Conservation (phyloP, 2,797 vertebrate genomes). For the Pseudochirops cupreus region DNA sequence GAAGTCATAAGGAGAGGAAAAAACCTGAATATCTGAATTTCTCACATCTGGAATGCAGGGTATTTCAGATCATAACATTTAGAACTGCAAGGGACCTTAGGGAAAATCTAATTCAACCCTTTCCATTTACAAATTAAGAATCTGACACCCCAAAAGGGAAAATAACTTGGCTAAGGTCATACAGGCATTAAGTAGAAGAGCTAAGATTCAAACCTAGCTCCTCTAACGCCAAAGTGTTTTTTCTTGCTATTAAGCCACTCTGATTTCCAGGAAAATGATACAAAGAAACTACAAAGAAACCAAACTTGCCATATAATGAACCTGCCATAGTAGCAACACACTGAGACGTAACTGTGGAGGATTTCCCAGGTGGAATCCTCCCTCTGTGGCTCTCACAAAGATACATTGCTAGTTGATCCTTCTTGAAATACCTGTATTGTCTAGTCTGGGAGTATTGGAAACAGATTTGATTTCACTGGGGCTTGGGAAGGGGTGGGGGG, state of each 20-base stretch:
- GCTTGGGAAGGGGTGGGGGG: not conserved
- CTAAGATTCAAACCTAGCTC: not conserved
- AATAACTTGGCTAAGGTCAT: not conserved
- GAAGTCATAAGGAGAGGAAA: not conserved
- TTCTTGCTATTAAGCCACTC: not conserved
- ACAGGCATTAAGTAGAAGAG: not conserved
- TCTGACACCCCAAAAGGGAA: not conserved
- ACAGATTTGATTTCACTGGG: conserved; percentile 6
- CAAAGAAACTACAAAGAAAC: not conserved
- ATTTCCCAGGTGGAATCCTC: not conserved
- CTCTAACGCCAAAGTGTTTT: not conserved
- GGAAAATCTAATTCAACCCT: not conserved
- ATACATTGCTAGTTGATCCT: not conserved
- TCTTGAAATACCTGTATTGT: not conserved
- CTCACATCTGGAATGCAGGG: not conserved
- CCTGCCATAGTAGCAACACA: not conserved
- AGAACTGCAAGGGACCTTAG: not conserved
- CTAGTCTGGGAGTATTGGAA: not conserved
- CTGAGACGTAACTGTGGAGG: not conserved
- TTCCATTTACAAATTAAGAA: not conserved
- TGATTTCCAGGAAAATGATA: not conserved
- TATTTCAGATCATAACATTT: not conserved
- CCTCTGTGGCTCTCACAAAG: not conserved
- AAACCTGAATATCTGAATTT: not conserved
- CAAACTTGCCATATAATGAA: not conserved